Conservation (phyloP, 2,797 vertebrate genomes). For the Sebastes trivittatus region DNA sequence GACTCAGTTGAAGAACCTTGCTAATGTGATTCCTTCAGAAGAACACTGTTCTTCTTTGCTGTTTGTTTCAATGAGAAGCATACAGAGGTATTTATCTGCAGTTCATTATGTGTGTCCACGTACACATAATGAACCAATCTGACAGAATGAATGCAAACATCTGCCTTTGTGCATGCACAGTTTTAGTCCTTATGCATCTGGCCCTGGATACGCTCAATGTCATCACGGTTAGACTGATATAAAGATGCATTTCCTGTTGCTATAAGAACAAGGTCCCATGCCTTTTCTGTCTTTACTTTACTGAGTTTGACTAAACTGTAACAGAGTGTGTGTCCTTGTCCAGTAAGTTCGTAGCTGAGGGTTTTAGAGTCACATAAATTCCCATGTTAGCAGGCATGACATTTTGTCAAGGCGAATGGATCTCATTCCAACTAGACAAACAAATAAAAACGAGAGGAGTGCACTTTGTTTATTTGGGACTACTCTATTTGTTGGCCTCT, state of each 20-base stretch:
- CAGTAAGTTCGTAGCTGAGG: neutral
- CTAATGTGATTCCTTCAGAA: neutral
- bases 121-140: neutral
- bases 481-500: slow-evolving; percentile 10
- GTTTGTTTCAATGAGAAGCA: neutral
- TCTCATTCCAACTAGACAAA: neutral
- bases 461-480: slow-evolving; percentile 22
- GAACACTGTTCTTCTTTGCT: neutral
- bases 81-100: neutral
- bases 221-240: neutral
- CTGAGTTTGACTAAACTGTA: neutral
- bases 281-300: neutral
- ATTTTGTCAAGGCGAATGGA: neutral
- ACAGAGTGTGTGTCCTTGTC: neutral
- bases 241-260: neutral
- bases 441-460: slow-evolving; percentile 7
- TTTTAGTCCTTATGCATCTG: too few relatives aligned
- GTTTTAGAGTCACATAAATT: slow-evolving; percentile 2
- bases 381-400: neutral
- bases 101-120: neutral
- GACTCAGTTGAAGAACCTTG: neutral
- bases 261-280: neutral
- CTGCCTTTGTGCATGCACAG: neutral
- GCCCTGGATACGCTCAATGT: neutral
- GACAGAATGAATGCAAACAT: neutral